phyloP scores from a whole-genome alignment of 2,888 invertebrate genomes.

The Mycogona germanica region DNA sequence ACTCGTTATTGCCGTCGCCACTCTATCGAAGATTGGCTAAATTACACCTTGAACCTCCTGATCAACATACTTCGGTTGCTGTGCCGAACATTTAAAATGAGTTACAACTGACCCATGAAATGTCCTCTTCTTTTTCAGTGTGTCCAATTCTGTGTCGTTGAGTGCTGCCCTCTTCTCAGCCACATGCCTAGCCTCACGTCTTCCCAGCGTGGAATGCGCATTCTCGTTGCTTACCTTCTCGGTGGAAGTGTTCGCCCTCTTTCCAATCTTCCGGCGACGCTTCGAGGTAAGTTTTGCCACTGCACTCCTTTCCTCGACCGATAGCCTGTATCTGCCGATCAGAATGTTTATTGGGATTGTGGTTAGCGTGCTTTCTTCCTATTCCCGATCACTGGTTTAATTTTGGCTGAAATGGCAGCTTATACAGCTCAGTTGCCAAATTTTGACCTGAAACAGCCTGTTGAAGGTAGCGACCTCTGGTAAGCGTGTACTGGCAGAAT shows the following conservation, averaged over 20 bases:
- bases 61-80: neutral
- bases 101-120: neutral
- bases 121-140: slow-evolving; percentile 41
- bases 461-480: too few species aligned
- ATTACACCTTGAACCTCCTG: neutral
- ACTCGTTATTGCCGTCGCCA: too few species aligned
- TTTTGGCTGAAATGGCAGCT: too few species aligned
- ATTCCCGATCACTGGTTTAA: too few species aligned
- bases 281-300: slow-evolving; percentile 37
- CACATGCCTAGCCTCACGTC: slow-evolving; percentile 83
- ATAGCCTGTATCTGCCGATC: too few species aligned
- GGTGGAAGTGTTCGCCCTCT: slow-evolving; percentile 75
- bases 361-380: too few species aligned
- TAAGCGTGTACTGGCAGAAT: too few species aligned
- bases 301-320: too few species aligned
- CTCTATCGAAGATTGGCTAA: too few species aligned
- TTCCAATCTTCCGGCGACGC: slow-evolving; percentile 60
- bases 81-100: neutral
- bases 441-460: too few species aligned
- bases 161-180: slow-evolving; percentile 93
- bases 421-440: too few species aligned
- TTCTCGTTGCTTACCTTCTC: slow-evolving; percentile 82
- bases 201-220: slow-evolving; percentile 73
- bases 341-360: too few species aligned
- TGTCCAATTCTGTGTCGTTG: slow-evolving; percentile 80